Evolutionary conservation across 2,113 vertebrate species (phyloP).

Genomic region (Panthera leo): DNA sequence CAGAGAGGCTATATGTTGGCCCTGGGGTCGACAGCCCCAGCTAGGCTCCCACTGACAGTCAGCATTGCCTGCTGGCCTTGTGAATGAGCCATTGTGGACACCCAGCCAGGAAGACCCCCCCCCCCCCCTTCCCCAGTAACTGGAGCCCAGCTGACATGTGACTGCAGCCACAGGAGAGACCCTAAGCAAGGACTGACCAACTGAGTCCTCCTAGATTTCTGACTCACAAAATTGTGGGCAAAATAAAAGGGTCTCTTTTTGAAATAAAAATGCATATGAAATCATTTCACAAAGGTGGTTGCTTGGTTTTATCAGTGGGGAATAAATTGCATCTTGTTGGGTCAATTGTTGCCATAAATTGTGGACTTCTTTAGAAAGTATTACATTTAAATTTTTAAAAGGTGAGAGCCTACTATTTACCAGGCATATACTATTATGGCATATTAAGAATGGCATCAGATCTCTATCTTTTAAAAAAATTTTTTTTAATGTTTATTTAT

Average conservation of each 20-base stretch:
- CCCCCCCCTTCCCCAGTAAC: not conserved
- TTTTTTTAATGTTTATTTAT: too few species aligned
- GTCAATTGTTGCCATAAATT: not conserved
- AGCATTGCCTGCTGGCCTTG: not conserved
- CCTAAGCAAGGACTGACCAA: not conserved
- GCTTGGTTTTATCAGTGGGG: not conserved
- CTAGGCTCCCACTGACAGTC: not conserved
- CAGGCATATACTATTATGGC: not conserved
- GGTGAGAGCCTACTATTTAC: not conserved
- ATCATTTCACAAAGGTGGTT: not conserved
- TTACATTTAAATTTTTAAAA: not conserved
- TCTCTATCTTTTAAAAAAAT: too few species aligned
- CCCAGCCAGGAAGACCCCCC: not conserved
- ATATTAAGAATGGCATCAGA: not conserved
- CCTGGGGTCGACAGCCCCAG: not conserved
- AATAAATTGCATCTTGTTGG: not conserved
- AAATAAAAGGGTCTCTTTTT: not conserved
- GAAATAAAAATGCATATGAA: not conserved
- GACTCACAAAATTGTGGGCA: not conserved
- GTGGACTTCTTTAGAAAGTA: slow-evolving; percentile 4
- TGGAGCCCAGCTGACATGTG: not conserved
- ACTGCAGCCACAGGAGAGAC: not conserved
- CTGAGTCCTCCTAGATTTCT: not conserved
- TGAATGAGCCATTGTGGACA: not conserved
- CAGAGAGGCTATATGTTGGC: not conserved